Base-by-base conservation (phyloP, 1,140 invertebrate genomes). In the Drosophila paulistorum region DNA sequence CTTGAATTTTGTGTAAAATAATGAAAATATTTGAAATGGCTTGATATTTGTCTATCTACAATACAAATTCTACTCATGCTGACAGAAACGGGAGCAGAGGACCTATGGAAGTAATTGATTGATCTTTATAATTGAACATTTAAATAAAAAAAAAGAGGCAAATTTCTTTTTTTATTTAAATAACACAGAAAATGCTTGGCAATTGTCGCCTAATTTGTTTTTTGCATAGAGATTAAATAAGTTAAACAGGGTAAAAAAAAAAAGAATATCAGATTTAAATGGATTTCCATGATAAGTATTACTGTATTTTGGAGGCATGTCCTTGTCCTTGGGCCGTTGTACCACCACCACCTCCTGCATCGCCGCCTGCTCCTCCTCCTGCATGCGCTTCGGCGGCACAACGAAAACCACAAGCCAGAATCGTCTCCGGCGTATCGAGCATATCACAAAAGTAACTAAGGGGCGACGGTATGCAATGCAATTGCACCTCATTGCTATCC, bases 401-500 rank as follows among this genome's bases (percentile, higher is more conserved):
- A 3, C 81, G 61, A 17, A 90, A 84, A 1, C 65, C 79, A 26
- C 79, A 77, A 39, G 75, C 65, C 20, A 79, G 35, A 37, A 91
- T 87, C 0, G 77, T 54, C n/a, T 91, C 77, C 1, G 87, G 79
- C 30, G 90, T 76, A 7, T 90, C 78, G 13, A 74, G 75, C 35
- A 85, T 79, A 76, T 92, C 91, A 82, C 91, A 92, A 67, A 91
- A 91, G 71, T 92, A 92, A 57, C 72, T 81, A 17, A 62, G 2
- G 10, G 91, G 91, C 11, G 77, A 77, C 2, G 90, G 81, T 57
- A 91, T 92, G 58, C 90, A 74, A 11, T 90, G 72, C 7, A 92
- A 39, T 33, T 78, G 65, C 54, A 82, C 9, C 30, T 81, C 77
- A 37, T 93, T 51, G 7, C 45, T 58, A 20, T 77, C 74, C 2